Conservation (phyloP, 2,113 vertebrate genomes). For the Cyprinus carpio region DNA sequence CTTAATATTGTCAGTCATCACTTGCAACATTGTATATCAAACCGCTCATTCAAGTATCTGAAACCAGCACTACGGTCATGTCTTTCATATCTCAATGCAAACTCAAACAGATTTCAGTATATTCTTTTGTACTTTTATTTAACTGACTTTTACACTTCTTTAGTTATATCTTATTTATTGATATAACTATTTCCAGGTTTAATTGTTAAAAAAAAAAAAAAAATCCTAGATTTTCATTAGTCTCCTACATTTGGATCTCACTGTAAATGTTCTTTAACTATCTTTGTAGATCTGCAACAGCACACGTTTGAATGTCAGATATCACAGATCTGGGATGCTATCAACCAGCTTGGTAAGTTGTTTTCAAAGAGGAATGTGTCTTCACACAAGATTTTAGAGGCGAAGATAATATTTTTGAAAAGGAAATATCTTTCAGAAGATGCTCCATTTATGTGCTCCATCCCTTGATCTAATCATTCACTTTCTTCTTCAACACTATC, state of each 20-base stretch:
- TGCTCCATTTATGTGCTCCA: background rate
- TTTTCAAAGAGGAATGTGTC: background rate
- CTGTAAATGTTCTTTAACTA: background rate
- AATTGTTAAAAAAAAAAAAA: too few relatives aligned
- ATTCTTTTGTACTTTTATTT: too few relatives aligned
- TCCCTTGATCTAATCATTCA: constrained; percentile 3
- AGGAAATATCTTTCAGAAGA: constrained; percentile 9
- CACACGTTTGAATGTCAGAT: background rate
- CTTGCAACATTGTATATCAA: too few relatives aligned
- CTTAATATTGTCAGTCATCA: too few relatives aligned
- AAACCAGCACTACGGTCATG: too few relatives aligned
- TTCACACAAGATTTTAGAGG: background rate
- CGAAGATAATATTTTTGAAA: background rate
- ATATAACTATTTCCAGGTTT: too few relatives aligned
- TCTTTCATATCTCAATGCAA: too few relatives aligned
- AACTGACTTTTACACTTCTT: too few relatives aligned
- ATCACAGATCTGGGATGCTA: background rate
- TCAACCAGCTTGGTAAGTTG: background rate
- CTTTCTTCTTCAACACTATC: constrained; percentile 18
- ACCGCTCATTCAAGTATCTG: too few relatives aligned
- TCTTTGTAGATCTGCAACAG: background rate
- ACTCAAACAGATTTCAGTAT: too few relatives aligned
- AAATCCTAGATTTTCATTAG: background rate
- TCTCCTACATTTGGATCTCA: background rate
- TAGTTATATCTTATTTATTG: too few relatives aligned